Evolutionary conservation across 1,140 invertebrate species (phyloP).

Genomic region (Drosophila nebulosa): DNA sequence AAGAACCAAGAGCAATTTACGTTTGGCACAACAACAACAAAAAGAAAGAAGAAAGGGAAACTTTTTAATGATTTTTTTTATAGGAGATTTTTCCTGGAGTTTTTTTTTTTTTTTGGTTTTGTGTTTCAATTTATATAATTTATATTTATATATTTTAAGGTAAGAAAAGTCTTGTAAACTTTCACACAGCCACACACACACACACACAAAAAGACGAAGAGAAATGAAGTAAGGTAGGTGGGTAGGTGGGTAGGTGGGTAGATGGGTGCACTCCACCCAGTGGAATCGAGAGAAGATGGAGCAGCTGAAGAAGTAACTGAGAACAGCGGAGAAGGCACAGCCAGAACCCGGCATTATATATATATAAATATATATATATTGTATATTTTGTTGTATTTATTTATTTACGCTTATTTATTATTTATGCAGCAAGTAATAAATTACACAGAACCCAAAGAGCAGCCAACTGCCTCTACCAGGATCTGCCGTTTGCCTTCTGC

Average conservation of each 20-base stretch:
- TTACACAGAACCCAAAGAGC: constrained; percentile 48
- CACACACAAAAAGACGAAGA: neutral
- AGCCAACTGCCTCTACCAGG: constrained; percentile 33
- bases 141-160: constrained; percentile 59
- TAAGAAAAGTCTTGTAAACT: constrained; percentile 36
- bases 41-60: neutral
- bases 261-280: too few species aligned
- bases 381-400: constrained; percentile 72
- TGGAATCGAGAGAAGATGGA: neutral
- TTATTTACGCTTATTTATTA: constrained; percentile 80
- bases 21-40: neutral
- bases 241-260: neutral
- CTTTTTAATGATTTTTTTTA: neutral
- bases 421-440: constrained; percentile 79
- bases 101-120: constrained; percentile 9
- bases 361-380: constrained; percentile 48
- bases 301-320: neutral
- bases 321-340: neutral
- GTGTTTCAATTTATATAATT: constrained; percentile 60
- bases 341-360: neutral
- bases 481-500: constrained; percentile 6
- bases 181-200: constrained; percentile 21
- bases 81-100: neutral
- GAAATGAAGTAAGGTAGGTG: neutral
- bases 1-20: constrained; percentile 7